These are phyloP conservation scores for Chaetophractus vellerosus DNA, from an alignment of 2,797 vertebrate species.

Conservation along the genomic window DNA sequence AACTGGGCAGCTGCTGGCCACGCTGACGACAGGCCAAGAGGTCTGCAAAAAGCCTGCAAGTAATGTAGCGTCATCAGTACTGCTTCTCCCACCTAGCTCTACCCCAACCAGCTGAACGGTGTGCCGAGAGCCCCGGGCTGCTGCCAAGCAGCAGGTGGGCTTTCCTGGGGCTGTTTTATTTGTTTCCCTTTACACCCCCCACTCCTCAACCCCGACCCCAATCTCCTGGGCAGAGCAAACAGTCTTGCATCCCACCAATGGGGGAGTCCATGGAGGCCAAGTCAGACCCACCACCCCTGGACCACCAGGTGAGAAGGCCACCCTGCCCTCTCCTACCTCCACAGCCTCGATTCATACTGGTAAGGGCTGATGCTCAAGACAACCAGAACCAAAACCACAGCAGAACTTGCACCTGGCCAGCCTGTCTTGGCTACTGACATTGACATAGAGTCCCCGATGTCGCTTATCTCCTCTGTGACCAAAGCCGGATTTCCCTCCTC, in stretches of 20 bases:
- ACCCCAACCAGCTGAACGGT: neutral
- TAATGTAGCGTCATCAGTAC: accelerated
- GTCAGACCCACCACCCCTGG: neutral
- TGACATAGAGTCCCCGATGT: neutral
- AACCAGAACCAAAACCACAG: neutral
- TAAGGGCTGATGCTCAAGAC: neutral
- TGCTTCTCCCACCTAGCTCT: neutral
- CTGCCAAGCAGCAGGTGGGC: neutral
- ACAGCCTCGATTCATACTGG: too few relatives aligned
- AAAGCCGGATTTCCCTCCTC: neutral
- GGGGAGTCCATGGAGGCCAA: neutral
- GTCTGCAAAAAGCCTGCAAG: neutral
- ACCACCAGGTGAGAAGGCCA: accelerated
- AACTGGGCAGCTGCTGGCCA: neutral
- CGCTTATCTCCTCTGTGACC: neutral
- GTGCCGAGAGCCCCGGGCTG: neutral
- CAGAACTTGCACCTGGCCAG: neutral
- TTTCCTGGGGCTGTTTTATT: neutral
- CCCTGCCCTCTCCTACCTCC: neutral
- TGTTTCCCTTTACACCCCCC: neutral
- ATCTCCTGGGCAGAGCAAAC: neutral
- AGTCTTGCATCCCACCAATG: neutral
- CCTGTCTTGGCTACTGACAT: neutral
- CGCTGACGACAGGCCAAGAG: accelerated
- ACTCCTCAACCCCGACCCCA: accelerated